These are phyloP conservation scores for Aquatica leii DNA, from an alignment of 2,888 invertebrate genomes.

Conservation along the genomic window DNA sequence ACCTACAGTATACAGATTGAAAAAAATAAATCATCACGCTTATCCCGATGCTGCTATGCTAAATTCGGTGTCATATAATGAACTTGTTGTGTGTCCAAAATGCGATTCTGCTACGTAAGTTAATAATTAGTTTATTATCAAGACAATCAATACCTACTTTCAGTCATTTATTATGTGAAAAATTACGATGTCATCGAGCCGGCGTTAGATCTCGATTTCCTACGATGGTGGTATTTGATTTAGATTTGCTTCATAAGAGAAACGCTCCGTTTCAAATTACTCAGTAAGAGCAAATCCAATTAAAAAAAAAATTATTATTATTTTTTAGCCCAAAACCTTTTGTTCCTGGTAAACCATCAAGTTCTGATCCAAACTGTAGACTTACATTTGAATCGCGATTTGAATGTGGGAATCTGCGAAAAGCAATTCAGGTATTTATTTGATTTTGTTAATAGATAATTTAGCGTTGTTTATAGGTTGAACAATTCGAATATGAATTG, in stretches of 20 bases:
- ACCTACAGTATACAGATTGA: background rate
- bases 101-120: background rate
- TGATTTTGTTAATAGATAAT: constrained; percentile 2
- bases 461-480: constrained; percentile 65
- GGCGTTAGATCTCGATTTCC: background rate
- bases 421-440: constrained; percentile 75
- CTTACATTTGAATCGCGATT: constrained; percentile 84
- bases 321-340: background rate
- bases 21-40: background rate
- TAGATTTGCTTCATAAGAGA: background rate
- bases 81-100: background rate
- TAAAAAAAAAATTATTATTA: background rate
- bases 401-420: constrained; percentile 85
- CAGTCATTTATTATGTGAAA: background rate
- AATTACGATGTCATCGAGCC: background rate
- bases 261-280: background rate
- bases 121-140: background rate
- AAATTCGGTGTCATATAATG: background rate
- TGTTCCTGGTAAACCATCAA: background rate
- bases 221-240: background rate
- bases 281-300: background rate
- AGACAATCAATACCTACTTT: no score
- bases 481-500: constrained; percentile 80
- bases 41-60: constrained; percentile 4
- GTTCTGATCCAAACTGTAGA: background rate